Conservation (phyloP, 2,888 invertebrate genomes). For the Subacronicta megacephala region DNA sequence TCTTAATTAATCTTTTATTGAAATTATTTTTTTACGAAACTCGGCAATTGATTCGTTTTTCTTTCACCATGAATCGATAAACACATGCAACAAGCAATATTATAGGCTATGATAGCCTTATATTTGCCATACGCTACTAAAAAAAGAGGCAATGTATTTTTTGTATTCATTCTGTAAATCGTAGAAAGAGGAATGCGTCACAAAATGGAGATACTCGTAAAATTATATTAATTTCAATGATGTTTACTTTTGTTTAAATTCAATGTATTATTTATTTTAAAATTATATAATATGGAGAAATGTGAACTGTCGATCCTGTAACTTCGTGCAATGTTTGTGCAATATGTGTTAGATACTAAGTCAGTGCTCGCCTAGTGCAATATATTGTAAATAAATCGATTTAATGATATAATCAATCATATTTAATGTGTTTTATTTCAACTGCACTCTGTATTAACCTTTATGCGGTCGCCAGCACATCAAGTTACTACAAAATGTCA, state of each 20-base stretch:
- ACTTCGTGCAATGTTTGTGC: conserved; percentile 52
- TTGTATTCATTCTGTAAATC: background rate
- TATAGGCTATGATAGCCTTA: background rate
- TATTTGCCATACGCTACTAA: too few species aligned
- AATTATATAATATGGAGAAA: too few species aligned
- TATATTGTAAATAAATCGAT: conserved; percentile 59
- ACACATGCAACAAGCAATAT: background rate
- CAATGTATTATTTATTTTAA: conserved; percentile 31
- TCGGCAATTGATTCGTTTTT: background rate
- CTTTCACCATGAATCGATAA: background rate
- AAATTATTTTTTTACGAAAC: conserved; percentile 20
- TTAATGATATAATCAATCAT: conserved; percentile 30
- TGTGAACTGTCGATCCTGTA: conserved; percentile 47
- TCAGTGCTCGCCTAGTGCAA: conserved; percentile 58
- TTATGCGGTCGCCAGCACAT: too few species aligned
- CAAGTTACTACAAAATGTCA: too few species aligned
- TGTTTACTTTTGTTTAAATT: conserved; percentile 1
- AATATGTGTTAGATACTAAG: conserved; percentile 44
- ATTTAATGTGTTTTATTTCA: conserved; percentile 23
- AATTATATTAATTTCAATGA: conserved; percentile 19
- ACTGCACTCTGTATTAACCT: too few species aligned
- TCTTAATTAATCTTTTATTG: conserved; percentile 8
- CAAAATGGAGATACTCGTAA: conserved; percentile 2
- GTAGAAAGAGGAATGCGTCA: background rate
- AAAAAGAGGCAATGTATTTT: background rate